A percentile compares a stretch with the other conserved stretches of the same genome.
These are phyloP conservation scores for Florisuga fusca DNA, from an alignment of 2,797 vertebrate species.

Conservation along the genomic window DNA sequence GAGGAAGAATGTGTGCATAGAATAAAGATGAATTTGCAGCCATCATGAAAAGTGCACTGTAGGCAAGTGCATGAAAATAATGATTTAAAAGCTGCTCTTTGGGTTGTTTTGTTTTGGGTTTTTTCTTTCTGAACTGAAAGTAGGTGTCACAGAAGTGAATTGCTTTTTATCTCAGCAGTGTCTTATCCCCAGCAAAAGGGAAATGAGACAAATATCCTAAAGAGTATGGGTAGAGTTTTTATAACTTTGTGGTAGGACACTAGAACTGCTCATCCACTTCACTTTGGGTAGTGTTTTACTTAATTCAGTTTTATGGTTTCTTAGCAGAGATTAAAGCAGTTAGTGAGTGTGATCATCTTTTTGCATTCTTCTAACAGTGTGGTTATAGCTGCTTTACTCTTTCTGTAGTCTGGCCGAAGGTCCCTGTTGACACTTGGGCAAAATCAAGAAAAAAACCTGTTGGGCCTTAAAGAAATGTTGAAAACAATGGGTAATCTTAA, in stretches of 20 bases:
- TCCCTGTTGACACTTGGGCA: not conserved
- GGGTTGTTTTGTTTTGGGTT: too few relatives aligned
- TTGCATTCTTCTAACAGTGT: not conserved
- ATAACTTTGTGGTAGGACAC: not conserved
- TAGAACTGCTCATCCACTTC: not conserved
- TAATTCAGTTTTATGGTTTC: not conserved
- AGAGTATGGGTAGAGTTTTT: not conserved
- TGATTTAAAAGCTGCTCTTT: not conserved
- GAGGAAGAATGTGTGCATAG: not conserved
- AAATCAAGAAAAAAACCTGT: not conserved
- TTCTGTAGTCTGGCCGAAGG: not conserved
- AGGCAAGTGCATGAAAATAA: not conserved
- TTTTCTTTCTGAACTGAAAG: not conserved
- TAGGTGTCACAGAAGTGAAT: not conserved
- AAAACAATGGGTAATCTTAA: not conserved
- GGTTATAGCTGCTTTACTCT: not conserved
- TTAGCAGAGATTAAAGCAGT: not conserved
- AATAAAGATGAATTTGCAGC: not conserved
- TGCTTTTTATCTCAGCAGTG: not conserved
- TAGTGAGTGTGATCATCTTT: not conserved
- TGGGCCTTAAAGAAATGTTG: not conserved
- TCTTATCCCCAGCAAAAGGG: not conserved
- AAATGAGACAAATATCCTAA: not conserved
- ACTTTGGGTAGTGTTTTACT: not conserved
- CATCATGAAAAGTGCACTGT: not conserved